Evolutionary conservation across 2,888 invertebrate species (phyloP).

Genomic region (Neria commutata): DNA sequence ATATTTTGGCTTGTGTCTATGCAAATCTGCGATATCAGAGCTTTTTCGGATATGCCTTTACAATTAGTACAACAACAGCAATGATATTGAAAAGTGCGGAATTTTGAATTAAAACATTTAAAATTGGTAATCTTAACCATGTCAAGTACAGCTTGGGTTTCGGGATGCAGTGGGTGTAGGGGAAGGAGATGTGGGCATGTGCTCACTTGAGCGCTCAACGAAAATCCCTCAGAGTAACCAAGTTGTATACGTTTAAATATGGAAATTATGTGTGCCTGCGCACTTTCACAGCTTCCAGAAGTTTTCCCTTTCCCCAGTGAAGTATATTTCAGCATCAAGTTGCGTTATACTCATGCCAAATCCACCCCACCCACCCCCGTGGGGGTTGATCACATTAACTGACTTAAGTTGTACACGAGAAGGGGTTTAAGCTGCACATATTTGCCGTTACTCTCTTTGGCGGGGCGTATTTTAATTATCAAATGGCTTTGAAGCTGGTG

Average conservation of each 20-base stretch:
- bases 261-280: not conserved
- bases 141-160: not conserved
- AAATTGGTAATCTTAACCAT: constrained; percentile 40
- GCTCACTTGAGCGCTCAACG: not conserved
- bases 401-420: not conserved
- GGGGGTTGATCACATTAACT: not conserved
- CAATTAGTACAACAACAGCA: too few relatives aligned
- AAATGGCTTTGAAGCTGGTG: constrained; percentile 37
- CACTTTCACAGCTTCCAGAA: not conserved
- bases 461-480: constrained; percentile 53
- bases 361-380: not conserved
- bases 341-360: too few relatives aligned
- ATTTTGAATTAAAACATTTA: too few relatives aligned
- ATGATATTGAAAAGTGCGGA: too few relatives aligned
- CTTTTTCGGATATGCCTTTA: too few relatives aligned
- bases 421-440: constrained; percentile 6
- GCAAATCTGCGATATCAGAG: constrained; percentile 7
- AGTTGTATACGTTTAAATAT: not conserved
- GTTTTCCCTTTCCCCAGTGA: too few relatives aligned
- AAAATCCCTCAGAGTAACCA: not conserved
- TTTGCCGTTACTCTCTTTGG: not conserved
- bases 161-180: not conserved
- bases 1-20: too few relatives aligned
- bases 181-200: not conserved
- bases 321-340: not conserved